Conservation (phyloP, 1,140 invertebrate genomes). For the Anastatus disparis region DNA sequence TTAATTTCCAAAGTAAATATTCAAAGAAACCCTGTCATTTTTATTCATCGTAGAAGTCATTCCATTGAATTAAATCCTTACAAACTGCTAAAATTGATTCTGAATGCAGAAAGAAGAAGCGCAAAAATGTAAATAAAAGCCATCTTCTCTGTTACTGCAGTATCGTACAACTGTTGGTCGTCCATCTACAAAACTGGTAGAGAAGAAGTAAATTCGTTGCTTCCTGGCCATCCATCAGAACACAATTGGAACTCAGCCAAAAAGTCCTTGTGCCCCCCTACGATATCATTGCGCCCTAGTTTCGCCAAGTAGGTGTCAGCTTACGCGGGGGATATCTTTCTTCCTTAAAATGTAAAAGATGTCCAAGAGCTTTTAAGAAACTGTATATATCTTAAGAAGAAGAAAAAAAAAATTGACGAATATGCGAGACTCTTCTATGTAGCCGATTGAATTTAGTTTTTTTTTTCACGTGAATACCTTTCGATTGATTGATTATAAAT, state of each 20-base stretch:
- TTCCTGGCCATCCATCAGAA: not conserved
- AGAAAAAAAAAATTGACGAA: too few species aligned
- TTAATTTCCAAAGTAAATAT: not conserved
- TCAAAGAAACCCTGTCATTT: not conserved
- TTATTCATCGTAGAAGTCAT: not conserved
- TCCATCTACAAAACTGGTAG: not conserved
- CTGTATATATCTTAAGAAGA: too few species aligned
- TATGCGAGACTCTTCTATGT: too few species aligned
- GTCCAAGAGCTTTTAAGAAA: not conserved
- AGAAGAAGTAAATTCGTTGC: slow-evolving; percentile 17
- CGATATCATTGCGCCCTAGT: slow-evolving; percentile 49
- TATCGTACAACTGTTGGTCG: not conserved
- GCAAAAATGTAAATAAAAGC: slow-evolving; percentile 19
- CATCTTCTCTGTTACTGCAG: not conserved
- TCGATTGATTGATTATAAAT: slow-evolving; percentile 9
- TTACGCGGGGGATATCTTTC: slow-evolving; percentile 13
- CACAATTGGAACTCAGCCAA: slow-evolving; percentile 48
- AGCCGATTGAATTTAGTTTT: too few species aligned
- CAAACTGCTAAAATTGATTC: not conserved
- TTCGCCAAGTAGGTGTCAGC: slow-evolving; percentile 51
- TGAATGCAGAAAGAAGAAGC: slow-evolving; percentile 3
- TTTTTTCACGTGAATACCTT: too few species aligned
- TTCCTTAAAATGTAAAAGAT: slow-evolving; percentile 4
- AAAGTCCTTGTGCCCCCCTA: slow-evolving; percentile 25
- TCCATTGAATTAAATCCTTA: not conserved